Evolutionary conservation across 1,140 invertebrate genomes (phyloP), one percentile per base, ranked within the genome.

Genomic region (Apolygus lucorum): DNA sequence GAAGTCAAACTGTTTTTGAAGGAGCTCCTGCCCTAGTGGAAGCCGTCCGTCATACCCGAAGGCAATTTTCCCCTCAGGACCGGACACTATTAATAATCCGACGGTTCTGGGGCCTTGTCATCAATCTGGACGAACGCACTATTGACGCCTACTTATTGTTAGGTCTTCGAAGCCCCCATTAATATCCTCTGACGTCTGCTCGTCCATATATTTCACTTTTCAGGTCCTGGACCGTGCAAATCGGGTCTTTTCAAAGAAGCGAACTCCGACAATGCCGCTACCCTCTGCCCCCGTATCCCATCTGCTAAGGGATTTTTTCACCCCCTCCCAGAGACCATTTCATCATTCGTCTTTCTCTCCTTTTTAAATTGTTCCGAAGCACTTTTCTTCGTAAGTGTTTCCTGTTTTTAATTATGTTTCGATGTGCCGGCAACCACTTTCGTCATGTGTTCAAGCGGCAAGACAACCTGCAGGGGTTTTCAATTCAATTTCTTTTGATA

Each of bases 191-290:
- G 64, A 66, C 64, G 64, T 2, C 28, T 27, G 63, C 28, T 66
- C 64, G 64, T 66, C 64, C 64, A 66, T 66, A 66, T 66, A 66
- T 66, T 66, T 66, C 64, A 66, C 64, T 66, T 66, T 66, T 66
- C 29, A 28, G 64, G 64, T n/a, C n/a, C 1, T 42, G 64, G 64
- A 66, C 64, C 64, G 64, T 66, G 64, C 64, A 66, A 66, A 66
- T 66, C 64, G 64, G n/a, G n/a, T 17, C 64, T 66, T 66, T 63
- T 28, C 27, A 66, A 66, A 28, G 54, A 59, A 13, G 11, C n/a
- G n/a, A n/a, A 22, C 2, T 25, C 64, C 64, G 64, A 66, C 64
- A 66, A 66, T 66, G 28, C 27, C 64, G 11, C 34, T 24, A 24
- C 54, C 54, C 22, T 59, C 34, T 17, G 34, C 34, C 34, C 34